Base-by-base conservation (phyloP, 2,113 vertebrate species). In the Tretioscincus oriximinensis region DNA sequence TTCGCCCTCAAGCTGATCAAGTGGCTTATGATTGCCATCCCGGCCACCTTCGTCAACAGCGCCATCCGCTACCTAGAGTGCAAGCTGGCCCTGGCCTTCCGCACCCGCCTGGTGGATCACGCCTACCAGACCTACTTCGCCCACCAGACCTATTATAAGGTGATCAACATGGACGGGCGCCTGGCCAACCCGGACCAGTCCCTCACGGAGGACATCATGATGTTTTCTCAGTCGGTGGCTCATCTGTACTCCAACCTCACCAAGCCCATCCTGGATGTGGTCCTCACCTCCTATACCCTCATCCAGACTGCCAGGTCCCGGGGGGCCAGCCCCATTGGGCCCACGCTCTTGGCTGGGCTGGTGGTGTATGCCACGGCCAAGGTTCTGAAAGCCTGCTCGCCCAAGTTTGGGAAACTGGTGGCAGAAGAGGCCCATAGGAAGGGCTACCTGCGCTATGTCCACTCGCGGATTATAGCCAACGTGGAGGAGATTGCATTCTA, bases 401-500 rank as follows among this genome's bases (percentile, higher is more conserved):
- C 99, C 22, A 96, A 90, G 81, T 99, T 99, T 82, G 98, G 99
- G 21, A 97, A 97, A 69, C 94, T 99, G 86, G 99, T 99, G 85
- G 97, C 99, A 0, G 99, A 99, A 92, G 99, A 99, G 92, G 98
- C 99, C 1, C 97, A 98, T 21, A 95, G 96, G 82, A 99, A 98
- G 83, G 98, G 98, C 26, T 97, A 99, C 73, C 93, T 99, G 90
- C 97, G 98, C 51, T 99, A 99, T 35, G 95, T 98, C 81, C 99
- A 99, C 91, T 99, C 99, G 0, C 96, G 99, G 80, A 98, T 99
- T 87, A 99, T 99, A 29, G 97, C 98, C 81, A 99, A 99, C 0
- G 99, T 97, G 1, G 99, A 99, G 90, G 99, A 99, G 86, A 99
- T 99, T 2, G 98, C 98, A 24, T 99, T 99, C 91, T 99, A 99